Evolutionary conservation across 2,113 vertebrate genomes (phyloP).

Genomic region (Alexandromys fortis): DNA sequence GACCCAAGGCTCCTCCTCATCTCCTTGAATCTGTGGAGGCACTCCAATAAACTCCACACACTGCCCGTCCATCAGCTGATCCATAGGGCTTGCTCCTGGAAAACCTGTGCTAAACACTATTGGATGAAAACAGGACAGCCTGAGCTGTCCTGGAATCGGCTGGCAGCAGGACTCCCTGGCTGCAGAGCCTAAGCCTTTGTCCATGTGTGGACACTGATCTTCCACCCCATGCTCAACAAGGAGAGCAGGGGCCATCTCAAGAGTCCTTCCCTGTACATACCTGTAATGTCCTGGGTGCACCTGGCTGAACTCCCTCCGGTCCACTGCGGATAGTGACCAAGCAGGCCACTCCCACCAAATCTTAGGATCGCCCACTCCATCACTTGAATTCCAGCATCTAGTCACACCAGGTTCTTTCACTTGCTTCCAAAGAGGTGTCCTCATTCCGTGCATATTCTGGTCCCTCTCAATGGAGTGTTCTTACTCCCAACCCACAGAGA

Average conservation of each 20-base stretch:
- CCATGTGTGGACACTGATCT: background rate
- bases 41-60: background rate
- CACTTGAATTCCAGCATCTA: background rate
- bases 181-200: background rate
- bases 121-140: background rate
- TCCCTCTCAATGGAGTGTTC: background rate
- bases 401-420: background rate
- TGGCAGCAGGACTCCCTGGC: background rate
- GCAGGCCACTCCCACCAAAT: background rate
- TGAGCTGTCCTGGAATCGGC: background rate
- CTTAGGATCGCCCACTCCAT: background rate
- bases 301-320: background rate
- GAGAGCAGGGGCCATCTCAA: background rate
- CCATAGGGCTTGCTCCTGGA: constrained; percentile 4
- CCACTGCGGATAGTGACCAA: background rate
- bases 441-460: background rate
- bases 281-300: background rate
- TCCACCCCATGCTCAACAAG: background rate
- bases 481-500: background rate
- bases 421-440: background rate
- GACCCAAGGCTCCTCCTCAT: background rate
- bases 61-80: background rate
- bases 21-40: no score
- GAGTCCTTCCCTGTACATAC: background rate
- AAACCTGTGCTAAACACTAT: background rate